phyloP scores from a whole-genome alignment of 92 coral and sea anemone genomes.

The Zoanthus solanderi region DNA sequence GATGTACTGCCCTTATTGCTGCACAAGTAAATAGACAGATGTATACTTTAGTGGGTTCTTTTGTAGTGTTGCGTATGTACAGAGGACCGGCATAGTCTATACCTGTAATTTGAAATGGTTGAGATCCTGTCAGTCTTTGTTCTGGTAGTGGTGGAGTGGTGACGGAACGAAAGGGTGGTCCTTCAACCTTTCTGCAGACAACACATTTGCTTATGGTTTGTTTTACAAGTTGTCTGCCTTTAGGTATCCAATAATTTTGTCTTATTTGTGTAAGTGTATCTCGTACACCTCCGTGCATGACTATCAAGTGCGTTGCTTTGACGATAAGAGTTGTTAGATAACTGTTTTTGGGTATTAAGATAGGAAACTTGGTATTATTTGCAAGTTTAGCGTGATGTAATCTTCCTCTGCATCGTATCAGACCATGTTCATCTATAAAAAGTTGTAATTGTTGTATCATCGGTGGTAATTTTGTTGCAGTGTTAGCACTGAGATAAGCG shows the following conservation, averaged over 20 bases:
- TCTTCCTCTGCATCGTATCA: slow-evolving; percentile 2
- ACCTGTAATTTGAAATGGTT: no score
- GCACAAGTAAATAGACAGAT: no score
- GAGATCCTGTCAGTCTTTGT: no score
- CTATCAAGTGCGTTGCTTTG: not conserved
- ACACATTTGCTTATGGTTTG: no score
- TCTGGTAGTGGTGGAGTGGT: no score
- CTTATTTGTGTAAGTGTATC: not conserved
- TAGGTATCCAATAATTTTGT: not conserved
- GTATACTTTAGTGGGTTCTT: no score
- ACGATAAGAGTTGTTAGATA: not conserved
- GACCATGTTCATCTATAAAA: not conserved
- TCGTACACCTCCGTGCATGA: slow-evolving; percentile 8
- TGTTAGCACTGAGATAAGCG: not conserved
- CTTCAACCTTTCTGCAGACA: no score
- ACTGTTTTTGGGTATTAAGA: not conserved
- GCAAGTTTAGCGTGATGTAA: not conserved
- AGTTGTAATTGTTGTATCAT: slow-evolving; percentile 7
- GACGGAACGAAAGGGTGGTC: no score
- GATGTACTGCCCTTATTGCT: no score
- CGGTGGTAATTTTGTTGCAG: slow-evolving; percentile 12
- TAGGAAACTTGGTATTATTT: not conserved
- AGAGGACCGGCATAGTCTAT: no score
- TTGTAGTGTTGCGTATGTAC: no score
- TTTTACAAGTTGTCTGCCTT: no score